Percentiles rank a stretch among this genome's conserved stretches.
Evolutionary conservation across 2,113 vertebrate species (phyloP).

Genomic region (Phalacrocorax aristotelis): DNA sequence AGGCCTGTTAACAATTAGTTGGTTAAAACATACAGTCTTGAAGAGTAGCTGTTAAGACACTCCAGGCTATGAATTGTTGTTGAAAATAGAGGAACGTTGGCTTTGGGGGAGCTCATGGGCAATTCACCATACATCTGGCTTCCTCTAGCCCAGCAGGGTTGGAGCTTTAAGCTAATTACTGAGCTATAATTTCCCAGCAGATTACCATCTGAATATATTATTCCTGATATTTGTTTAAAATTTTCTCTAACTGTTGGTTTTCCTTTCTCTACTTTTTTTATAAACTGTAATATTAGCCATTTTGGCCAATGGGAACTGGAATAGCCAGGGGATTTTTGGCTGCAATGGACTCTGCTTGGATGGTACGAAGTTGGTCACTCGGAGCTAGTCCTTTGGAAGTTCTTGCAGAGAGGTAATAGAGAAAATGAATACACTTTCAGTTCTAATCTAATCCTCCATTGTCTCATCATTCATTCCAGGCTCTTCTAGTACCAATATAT

Average conservation of each 20-base stretch:
- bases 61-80: background rate
- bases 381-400: conserved; percentile 89
- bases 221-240: background rate
- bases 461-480: background rate
- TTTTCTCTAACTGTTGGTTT: background rate
- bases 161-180: background rate
- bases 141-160: background rate
- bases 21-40: background rate
- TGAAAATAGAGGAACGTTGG: background rate
- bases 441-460: background rate
- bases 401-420: conserved; percentile 92
- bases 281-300: conserved; percentile 77
- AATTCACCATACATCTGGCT: background rate
- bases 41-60: background rate
- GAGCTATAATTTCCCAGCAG: background rate
- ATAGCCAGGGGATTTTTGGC: conserved; percentile 97
- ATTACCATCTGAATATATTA: background rate
- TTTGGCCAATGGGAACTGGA: conserved; percentile 99
- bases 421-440: background rate
- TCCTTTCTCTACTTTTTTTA: background rate
- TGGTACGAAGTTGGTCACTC: conserved; percentile 95
- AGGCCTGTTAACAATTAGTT: background rate
- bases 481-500: background rate
- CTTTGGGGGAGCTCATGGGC: background rate
- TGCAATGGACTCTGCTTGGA: conserved; percentile 96